Evolutionary conservation across 2,888 invertebrate species (phyloP).

Genomic region (Charanyca ferruginea): DNA sequence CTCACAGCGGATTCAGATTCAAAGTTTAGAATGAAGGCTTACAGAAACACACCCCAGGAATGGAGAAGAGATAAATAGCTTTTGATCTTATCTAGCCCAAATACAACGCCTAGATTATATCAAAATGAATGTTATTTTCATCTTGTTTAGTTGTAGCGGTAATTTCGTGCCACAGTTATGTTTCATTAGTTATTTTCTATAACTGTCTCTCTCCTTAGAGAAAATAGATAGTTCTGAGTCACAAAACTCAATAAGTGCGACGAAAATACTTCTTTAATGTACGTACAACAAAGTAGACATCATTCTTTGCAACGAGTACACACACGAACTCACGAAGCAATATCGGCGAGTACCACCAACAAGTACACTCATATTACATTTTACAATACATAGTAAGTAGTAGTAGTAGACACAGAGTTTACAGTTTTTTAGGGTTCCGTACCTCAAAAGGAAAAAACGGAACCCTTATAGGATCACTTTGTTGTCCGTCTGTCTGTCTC

Average conservation of each 20-base stretch:
- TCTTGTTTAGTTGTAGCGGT: not conserved
- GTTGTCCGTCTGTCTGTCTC: too few species aligned
- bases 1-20: too few species aligned
- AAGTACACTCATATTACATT: conserved; percentile 33
- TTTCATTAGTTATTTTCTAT: not conserved
- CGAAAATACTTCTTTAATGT: conserved; percentile 5
- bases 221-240: not conserved
- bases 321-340: conserved; percentile 18
- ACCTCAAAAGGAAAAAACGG: too few species aligned
- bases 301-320: not conserved
- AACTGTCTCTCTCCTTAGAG: not conserved
- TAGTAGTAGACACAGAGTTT: conserved; percentile 1
- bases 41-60: too few species aligned
- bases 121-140: not conserved
- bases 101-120: not conserved
- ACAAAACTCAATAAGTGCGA: not conserved
- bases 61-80: not conserved
- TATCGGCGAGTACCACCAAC: conserved; percentile 17
- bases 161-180: not conserved
- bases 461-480: too few species aligned
- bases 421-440: too few species aligned
- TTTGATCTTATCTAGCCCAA: not conserved
- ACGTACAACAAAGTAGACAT: conserved; percentile 10
- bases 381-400: conserved; percentile 25
- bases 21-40: too few species aligned